Evolutionary conservation across 1,140 invertebrate species (phyloP).

Genomic region (Sinella curviseta): DNA sequence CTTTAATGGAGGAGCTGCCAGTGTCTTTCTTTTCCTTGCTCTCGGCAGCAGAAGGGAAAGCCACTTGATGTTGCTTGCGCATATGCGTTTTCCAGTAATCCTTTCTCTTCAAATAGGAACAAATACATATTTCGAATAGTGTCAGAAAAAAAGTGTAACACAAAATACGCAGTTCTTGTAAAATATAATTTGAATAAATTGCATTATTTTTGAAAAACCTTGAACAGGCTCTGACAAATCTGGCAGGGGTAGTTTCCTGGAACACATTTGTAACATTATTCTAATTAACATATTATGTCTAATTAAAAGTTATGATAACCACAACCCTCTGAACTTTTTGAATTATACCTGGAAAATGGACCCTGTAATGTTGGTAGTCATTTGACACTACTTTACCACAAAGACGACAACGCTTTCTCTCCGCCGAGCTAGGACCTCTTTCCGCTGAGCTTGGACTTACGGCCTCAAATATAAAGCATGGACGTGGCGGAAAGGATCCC

Average conservation of each 20-base stretch:
- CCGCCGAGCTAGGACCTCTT: conserved; percentile 24
- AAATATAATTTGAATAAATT: too few relatives aligned
- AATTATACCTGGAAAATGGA: conserved; percentile 35
- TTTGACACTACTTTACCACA: conserved; percentile 45
- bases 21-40: conserved; percentile 5
- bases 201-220: neutral
- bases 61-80: conserved; percentile 13
- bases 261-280: too few relatives aligned
- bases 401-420: conserved; percentile 39
- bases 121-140: too few relatives aligned
- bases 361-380: conserved; percentile 45
- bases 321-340: too few relatives aligned
- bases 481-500: conserved; percentile 34
- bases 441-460: conserved; percentile 18
- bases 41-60: conserved; percentile 8
- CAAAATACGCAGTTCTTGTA: too few relatives aligned
- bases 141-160: neutral
- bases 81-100: conserved; percentile 46
- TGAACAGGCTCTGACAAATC: conserved; percentile 42
- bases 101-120: conserved; percentile 28
- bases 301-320: too few relatives aligned
- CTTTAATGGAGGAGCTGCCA: neutral
- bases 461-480: conserved; percentile 42
- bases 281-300: too few relatives aligned
- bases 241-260: conserved; percentile 42